Evolutionary conservation across 2,113 vertebrate species (phyloP).

Genomic region (Nerophis lumbriciformis): DNA sequence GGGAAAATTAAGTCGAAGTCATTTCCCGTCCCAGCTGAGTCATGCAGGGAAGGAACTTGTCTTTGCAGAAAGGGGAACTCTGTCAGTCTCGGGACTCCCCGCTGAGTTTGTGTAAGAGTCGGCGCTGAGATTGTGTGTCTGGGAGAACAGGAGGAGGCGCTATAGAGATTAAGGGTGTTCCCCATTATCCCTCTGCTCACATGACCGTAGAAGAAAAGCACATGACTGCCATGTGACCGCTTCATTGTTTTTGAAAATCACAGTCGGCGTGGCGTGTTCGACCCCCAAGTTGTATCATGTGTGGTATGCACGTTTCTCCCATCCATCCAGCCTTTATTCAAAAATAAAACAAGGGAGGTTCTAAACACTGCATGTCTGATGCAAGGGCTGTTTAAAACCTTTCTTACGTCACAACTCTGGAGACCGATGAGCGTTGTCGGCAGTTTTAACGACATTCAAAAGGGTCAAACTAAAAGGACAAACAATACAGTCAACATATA

Average conservation of each 20-base stretch:
- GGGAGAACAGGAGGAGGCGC: constrained; percentile 11
- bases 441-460: too few relatives aligned
- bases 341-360: too few relatives aligned
- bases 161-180: constrained; percentile 45
- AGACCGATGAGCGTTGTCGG: too few relatives aligned
- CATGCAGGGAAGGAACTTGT: constrained; percentile 37
- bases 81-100: constrained; percentile 53
- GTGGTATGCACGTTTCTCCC: too few relatives aligned
- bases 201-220: constrained; percentile 58
- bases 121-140: background rate
- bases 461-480: too few relatives aligned
- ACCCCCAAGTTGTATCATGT: too few relatives aligned
- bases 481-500: too few relatives aligned
- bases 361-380: too few relatives aligned
- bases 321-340: too few relatives aligned
- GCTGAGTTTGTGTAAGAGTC: constrained; percentile 2
- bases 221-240: constrained; percentile 67
- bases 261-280: too few relatives aligned
- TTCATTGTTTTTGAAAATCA: constrained; percentile 2
- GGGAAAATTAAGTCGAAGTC: constrained; percentile 8
- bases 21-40: constrained; percentile 28
- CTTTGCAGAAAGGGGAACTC: constrained; percentile 65
- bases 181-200: constrained; percentile 49
- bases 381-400: too few relatives aligned
- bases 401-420: too few relatives aligned